Percentiles rank a stretch among this genome's conserved stretches.
phyloP scores from a whole-genome alignment of 1,140 invertebrate species.

The Alviniconcha marisindica region DNA sequence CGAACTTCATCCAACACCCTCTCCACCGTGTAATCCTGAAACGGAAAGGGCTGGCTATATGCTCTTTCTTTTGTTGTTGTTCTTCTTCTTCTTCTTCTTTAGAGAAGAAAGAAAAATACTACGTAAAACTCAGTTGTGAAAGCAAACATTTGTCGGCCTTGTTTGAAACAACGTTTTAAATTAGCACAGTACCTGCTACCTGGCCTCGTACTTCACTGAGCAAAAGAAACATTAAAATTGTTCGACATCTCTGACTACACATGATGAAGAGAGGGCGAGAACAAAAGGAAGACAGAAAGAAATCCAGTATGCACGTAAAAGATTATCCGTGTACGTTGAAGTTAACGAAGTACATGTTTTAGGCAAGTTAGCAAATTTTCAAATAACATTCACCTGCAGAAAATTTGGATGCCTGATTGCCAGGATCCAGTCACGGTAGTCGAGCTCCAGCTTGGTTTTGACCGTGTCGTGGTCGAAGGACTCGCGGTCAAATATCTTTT shows the following conservation, averaged over 20 bases:
- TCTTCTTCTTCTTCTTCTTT: neutral
- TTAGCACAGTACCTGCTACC: neutral
- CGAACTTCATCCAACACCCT: constrained; percentile 40
- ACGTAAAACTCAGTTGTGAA: too few species aligned
- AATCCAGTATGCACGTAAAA: too few species aligned
- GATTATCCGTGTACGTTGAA: too few species aligned
- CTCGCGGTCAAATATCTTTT: constrained; percentile 39
- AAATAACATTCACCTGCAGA: neutral
- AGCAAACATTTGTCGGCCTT: neutral
- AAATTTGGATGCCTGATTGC: constrained; percentile 44
- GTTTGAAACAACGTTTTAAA: neutral
- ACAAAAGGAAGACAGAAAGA: neutral
- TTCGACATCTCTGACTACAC: neutral
- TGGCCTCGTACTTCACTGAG: neutral
- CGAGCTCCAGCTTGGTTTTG: constrained; percentile 46
- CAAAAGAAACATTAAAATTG: neutral
- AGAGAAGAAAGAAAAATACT: too few species aligned
- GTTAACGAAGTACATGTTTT: too few species aligned
- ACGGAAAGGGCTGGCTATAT: neutral
- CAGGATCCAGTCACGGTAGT: constrained; percentile 53
- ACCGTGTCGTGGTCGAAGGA: neutral
- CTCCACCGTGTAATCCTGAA: constrained; percentile 40
- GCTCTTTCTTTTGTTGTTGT: neutral
- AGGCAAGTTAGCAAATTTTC: neutral
- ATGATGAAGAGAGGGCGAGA: neutral